Base-by-base conservation (phyloP, 2,888 invertebrate species). In the Agapetus fuscipes region DNA sequence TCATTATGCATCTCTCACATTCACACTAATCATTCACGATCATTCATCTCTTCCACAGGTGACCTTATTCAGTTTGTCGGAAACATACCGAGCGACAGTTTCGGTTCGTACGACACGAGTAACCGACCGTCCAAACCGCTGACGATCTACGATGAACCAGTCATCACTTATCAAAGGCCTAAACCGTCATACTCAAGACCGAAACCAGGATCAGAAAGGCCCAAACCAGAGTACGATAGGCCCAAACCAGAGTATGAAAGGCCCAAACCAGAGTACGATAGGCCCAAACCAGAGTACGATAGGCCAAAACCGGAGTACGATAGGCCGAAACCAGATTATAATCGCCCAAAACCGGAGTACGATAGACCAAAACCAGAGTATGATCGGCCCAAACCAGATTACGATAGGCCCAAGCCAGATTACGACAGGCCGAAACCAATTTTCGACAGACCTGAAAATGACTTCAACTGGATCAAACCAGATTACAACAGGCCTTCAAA, bases 51-150 rank as follows among this genome's bases (percentile, higher is more conserved):
- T 37, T 47, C 38, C 54, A 61, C 70, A 70, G 70, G 70, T 66
- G 70, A 70, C 48, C 57, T 69, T 32, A 67, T 70, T 37, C 64
- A 70, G 58, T 57, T 70, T 46, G 68, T 70, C 55, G 70, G 70
- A 4, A 53, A 67, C 53, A 67, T 70, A 45, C 70, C 70, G 37
- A 64, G 67, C 53, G 41, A 48, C 34, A 43, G 42, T 34, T 45
- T 34, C 31, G 67, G 68, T 53, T 63, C 56, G 52, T 68, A 61
- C 54, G 64, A 64, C 40, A 64, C 65, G 45, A 31, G 54, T 43
- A 64, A 61, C 55, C 4, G 9, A 15, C 29, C 36, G 6, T 66
- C 64, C 30, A 44, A 47, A 39, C 46, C 50, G 33, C 17, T 42
- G 11, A 66, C 65, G 48, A 64, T 67, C 51, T 68, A 60, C 52